Evolutionary conservation across 2,797 vertebrate genomes (phyloP).

Genomic region (Falco cherrug): DNA sequence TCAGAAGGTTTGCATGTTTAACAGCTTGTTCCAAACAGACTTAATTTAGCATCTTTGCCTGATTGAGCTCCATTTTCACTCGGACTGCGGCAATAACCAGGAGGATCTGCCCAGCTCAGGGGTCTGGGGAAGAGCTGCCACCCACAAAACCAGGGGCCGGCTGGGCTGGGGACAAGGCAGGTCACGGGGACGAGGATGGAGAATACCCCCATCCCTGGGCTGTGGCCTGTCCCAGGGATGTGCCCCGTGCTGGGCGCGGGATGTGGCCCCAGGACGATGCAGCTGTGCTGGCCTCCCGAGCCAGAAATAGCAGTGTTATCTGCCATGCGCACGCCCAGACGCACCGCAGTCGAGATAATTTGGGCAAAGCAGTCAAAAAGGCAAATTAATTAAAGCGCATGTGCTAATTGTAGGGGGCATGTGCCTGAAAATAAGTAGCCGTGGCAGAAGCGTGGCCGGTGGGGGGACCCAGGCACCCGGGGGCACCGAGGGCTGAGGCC

Average conservation of each 20-base stretch:
- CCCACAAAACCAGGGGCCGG: too few species aligned
- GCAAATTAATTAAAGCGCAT: too few species aligned
- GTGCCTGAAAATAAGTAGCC: too few species aligned
- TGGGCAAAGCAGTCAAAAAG: background rate
- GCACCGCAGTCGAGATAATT: background rate
- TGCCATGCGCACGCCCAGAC: rapidly evolving
- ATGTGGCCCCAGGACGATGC: rapidly evolving
- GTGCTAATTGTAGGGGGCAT: too few species aligned
- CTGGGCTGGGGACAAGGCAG: too few species aligned
- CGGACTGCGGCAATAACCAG: too few species aligned
- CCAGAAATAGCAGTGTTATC: background rate
- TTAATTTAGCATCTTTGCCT: too few species aligned
- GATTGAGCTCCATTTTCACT: too few species aligned
- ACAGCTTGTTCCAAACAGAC: background rate
- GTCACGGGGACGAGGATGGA: rapidly evolving
- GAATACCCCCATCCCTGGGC: rapidly evolving
- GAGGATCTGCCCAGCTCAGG: too few species aligned
- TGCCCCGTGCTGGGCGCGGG: rapidly evolving
- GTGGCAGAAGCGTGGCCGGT: too few species aligned
- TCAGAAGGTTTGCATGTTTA: background rate
- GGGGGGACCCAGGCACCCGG: background rate
- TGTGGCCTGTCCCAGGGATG: background rate
- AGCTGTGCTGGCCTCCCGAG: background rate
- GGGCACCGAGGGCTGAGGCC: background rate
- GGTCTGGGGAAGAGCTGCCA: too few species aligned